Conservation (phyloP, 2,797 vertebrate genomes). For the Melanogrammus aeglefinus region DNA sequence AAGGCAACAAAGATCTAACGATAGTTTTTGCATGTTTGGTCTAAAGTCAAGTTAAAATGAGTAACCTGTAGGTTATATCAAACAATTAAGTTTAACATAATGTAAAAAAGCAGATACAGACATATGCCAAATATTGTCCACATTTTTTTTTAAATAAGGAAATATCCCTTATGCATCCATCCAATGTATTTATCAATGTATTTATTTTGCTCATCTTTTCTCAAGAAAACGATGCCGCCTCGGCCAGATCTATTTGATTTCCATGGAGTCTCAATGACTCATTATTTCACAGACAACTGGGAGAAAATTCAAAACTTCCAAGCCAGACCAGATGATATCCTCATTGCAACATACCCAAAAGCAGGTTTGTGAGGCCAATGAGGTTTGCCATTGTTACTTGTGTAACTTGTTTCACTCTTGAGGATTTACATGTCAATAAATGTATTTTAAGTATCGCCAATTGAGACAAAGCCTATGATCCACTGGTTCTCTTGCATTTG, state of each 20-base stretch:
- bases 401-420: no score
- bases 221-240: constrained; percentile 28
- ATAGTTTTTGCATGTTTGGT: no score
- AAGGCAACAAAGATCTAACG: no score
- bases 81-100: no score
- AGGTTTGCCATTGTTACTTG: no score
- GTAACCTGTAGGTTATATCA: no score
- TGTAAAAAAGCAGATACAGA: no score
- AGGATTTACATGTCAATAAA: no score
- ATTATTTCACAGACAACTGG: constrained; percentile 66
- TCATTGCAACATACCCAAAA: constrained; percentile 68
- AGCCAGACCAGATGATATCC: constrained; percentile 66
- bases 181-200: not conserved
- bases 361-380: constrained; percentile 40
- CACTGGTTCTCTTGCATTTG: no score
- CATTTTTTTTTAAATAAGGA: not conserved
- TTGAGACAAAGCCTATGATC: no score
- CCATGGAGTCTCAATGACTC: constrained; percentile 57
- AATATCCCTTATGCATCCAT: not conserved
- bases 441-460: no score
- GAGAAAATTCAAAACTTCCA: constrained; percentile 63
- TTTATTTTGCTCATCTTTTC: not conserved
- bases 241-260: constrained; percentile 59
- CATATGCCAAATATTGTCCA: not conserved
- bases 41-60: no score